Evolutionary conservation across 92 coral and sea anemone species (phyloP), one percentile per base, ranked within the genome.

Genomic region (Porites lobata): DNA sequence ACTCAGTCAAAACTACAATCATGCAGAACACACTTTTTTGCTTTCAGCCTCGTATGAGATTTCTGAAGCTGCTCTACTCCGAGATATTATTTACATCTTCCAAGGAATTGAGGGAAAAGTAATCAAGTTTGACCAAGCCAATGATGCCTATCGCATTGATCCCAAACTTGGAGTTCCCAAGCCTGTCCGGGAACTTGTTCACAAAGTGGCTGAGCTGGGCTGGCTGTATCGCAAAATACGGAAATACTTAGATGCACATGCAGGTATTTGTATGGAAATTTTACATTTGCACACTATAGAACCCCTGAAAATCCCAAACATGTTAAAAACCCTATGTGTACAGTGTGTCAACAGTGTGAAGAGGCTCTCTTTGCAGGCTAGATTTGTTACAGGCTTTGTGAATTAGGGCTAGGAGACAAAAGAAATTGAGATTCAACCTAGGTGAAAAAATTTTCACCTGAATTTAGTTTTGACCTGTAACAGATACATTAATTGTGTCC

Each of bases 31-130:
- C 56, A 17, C 4, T 56, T 50, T 51, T 17, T 89, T 24, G 1
- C 77, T 80, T 47, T 3, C 91, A 95, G 99, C 96, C 7, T 95
- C 99, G 38, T 94, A 92, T 89, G 99, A 97, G 86, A 92, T 93
- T n/a, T 95, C 99, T 5, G 99, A 97, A 84, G 98, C 98, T 22
- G 77, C 92, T 7, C 95, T 97, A 12, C 93, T 97, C 14, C 89
- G 98, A 78, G 98, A 97, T 69, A 89, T 97, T 68, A 95, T 97
- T 73, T 97, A 92, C 89, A 92, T 97, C 54, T 97, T 97, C 85
- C 99, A 97, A 89, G 99, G 99, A 68, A 97, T 97, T 78, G 99
- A 97, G 83, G 99, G 99, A 75, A 97, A 95, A 72, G 76, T 95
- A 18, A 97, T 97, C 78, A 97, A 97, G 86, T 94, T 93, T 63